Evolutionary conservation across 1,140 invertebrate species (phyloP), one percentile per base, ranked within the genome.

Genomic region (Trialeurodes vaporariorum): DNA sequence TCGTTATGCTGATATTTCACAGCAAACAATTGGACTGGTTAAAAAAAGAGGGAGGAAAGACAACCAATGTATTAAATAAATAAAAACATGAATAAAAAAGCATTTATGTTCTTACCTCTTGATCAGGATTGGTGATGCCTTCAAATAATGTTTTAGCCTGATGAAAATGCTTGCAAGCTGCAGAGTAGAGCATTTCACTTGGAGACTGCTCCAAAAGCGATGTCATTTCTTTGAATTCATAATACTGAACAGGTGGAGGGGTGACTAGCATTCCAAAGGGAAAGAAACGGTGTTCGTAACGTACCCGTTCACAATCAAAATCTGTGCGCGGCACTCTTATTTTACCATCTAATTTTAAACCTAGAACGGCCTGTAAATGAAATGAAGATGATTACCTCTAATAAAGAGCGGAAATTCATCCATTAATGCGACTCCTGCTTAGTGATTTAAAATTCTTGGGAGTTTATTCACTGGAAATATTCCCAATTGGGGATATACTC

Each of bases 211-310:
- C 65, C 1, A 80, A 70, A 17, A 84, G 75, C 64, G 84, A 82
- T n/a, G 83, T 80, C 80, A 88, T 87, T 70, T 87, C 87, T 74
- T 85, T 76, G 75, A 92, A 94, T 79, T 95, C 92, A 63, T 83
- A 81, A 78, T 96, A 96, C 72, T 89, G 88, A 25, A 96, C 91
- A 12, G 91, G 90, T 0, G 94, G 93, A 22, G 95, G 95, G 0
- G 91, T 91, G n/a, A 89, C 81, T 1, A 97, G 82, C 26, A 86
- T 85, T 24, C 86, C 86, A 76, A 98, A 94, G 5, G 95, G 92
- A 17, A 88, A 84, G 82, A 98, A 93, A 67, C 96, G 85, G 70
- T 97, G 94, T 75, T 95, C 92, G 77, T 96, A 98, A 49, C 95
- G 85, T 17, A 97, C 92, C 74, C 90, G 85, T 79, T 98, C 96